Conservation (phyloP, 1,140 invertebrate genomes). For the Caenorhabditis briggsae region DNA sequence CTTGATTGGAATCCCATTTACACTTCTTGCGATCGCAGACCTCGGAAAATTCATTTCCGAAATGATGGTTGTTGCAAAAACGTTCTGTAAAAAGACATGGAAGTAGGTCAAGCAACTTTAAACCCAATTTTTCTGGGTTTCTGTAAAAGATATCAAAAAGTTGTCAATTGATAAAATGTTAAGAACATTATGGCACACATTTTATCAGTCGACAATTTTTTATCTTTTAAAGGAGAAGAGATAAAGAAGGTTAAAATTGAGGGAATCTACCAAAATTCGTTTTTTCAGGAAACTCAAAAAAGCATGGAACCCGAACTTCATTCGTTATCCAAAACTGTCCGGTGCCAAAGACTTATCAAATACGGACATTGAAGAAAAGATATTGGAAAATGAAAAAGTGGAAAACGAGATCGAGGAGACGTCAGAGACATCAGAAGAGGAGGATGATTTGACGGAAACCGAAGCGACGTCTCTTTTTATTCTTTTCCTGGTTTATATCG, state of each 20-base stretch:
- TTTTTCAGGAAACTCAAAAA: constrained; percentile 16
- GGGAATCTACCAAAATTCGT: no score
- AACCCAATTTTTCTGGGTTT: not conserved
- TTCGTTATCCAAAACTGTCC: constrained; percentile 15
- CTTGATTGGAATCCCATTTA: constrained; percentile 67
- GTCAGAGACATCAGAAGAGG: constrained; percentile 54
- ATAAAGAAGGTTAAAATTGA: no score
- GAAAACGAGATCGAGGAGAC: constrained; percentile 41
- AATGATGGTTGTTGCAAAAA: constrained; percentile 21
- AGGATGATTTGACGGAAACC: constrained; percentile 60
- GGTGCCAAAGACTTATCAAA: not conserved
- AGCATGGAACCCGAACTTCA: constrained; percentile 6
- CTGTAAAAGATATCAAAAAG: no score
- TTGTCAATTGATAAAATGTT: no score
- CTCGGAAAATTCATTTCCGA: constrained; percentile 67
- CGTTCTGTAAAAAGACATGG: constrained; percentile 22
- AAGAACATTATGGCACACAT: no score
- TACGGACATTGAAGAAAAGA: constrained; percentile 34
- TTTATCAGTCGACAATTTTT: no score
- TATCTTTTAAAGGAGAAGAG: no score
- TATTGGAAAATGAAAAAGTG: constrained; percentile 35
- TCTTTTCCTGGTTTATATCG: constrained; percentile 66
- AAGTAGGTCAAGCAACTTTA: not conserved
- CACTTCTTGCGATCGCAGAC: constrained; percentile 68
- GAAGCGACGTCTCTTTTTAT: constrained; percentile 62